Evolutionary conservation across 2,888 invertebrate genomes (phyloP).

Genomic region (Cheiracanthium punctorium): DNA sequence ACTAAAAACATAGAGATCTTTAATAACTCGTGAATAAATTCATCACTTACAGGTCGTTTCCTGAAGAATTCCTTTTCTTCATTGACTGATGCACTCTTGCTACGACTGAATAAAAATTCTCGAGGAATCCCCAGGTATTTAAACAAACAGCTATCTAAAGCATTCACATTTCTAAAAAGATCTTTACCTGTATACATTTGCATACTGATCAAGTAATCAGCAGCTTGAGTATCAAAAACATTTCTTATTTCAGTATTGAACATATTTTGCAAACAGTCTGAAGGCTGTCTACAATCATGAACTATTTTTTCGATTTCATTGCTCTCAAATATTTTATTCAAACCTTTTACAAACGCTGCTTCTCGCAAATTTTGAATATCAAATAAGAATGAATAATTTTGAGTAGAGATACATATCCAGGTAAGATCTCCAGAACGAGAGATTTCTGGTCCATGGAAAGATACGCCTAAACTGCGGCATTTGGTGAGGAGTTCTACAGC

Average conservation of each 20-base stretch:
- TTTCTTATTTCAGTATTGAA: constrained; percentile 79
- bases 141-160: constrained; percentile 28
- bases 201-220: constrained; percentile 23
- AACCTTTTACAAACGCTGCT: constrained; percentile 75
- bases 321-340: constrained; percentile 77
- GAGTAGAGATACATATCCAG: constrained; percentile 74
- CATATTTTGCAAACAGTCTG: constrained; percentile 80
- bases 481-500: constrained; percentile 5
- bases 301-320: constrained; percentile 79
- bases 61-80: background rate
- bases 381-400: constrained; percentile 75
- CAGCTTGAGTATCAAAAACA: constrained; percentile 82
- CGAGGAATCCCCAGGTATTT: constrained; percentile 28
- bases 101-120: constrained; percentile 8
- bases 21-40: background rate
- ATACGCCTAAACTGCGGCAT: constrained; percentile 73
- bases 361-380: constrained; percentile 74
- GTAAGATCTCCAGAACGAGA: constrained; percentile 75
- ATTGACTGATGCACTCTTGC: background rate
- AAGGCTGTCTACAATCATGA: constrained; percentile 80
- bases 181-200: constrained; percentile 1
- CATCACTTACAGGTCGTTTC: background rate
- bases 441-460: constrained; percentile 75
- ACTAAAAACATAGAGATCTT: constrained; percentile 35
- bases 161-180: background rate